A percentile compares a stretch with the other conserved stretches of the same genome.
Conservation (phyloP, 2,888 invertebrate genomes). For the Drosophila merina region DNA sequence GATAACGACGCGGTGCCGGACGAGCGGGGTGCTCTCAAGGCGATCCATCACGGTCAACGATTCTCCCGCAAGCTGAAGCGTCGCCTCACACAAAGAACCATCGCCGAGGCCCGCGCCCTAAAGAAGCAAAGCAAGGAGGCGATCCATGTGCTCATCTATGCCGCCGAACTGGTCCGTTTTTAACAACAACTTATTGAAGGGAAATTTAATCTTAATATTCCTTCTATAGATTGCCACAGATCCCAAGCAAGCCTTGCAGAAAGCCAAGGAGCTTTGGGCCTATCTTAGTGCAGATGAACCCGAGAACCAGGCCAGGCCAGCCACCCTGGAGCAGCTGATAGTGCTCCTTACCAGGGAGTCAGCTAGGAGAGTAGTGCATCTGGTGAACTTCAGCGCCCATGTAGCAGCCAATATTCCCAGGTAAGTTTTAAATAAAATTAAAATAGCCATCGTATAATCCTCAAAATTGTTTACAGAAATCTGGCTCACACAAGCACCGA, state of each 20-base stretch:
- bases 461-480: constrained; percentile 81
- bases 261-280: constrained; percentile 89
- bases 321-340: constrained; percentile 90
- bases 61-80: constrained; percentile 91
- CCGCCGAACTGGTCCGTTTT: constrained; percentile 89
- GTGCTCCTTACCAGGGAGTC: constrained; percentile 91
- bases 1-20: constrained; percentile 66
- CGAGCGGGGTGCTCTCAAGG: constrained; percentile 87
- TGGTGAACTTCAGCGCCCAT: constrained; percentile 89
- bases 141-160: constrained; percentile 90
- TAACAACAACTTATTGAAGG: background rate
- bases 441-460: background rate
- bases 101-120: constrained; percentile 91
- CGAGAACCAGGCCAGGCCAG: constrained; percentile 92
- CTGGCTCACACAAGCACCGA: constrained; percentile 85
- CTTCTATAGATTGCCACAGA: constrained; percentile 89
- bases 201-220: background rate
- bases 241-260: constrained; percentile 90
- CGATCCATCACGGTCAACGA: constrained; percentile 91
- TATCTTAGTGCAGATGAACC: constrained; percentile 91
- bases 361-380: constrained; percentile 90
- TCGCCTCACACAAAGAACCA: constrained; percentile 90
- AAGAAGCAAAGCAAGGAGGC: constrained; percentile 91
- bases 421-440: constrained; percentile 70
- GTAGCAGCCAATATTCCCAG: constrained; percentile 87